A percentile compares a stretch with the other conserved stretches of the same genome.
Conservation (phyloP, 2,797 vertebrate genomes). For the Helarctos malayanus region DNA sequence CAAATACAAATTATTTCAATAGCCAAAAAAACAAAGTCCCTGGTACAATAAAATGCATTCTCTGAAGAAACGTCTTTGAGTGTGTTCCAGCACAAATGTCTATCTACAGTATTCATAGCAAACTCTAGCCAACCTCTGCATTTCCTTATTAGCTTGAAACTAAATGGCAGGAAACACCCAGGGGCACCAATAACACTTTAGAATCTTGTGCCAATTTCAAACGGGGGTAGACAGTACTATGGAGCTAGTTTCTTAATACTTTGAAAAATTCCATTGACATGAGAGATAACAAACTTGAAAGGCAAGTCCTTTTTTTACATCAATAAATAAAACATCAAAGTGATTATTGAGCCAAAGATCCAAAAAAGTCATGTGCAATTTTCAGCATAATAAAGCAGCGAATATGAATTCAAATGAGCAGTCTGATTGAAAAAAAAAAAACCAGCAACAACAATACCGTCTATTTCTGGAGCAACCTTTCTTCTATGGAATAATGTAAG, state of each 20-base stretch:
- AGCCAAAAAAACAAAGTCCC: constrained; percentile 66
- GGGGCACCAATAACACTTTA: constrained; percentile 77
- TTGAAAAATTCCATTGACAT: constrained; percentile 74
- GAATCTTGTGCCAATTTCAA: constrained; percentile 76
- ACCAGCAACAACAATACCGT: not conserved
- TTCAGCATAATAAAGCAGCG: constrained; percentile 65
- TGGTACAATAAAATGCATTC: constrained; percentile 57
- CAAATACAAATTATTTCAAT: constrained; percentile 69
- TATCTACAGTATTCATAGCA: constrained; percentile 59
- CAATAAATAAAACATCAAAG: constrained; percentile 84
- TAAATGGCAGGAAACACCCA: constrained; percentile 83
- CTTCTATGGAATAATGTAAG: not conserved
- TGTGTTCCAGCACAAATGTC: constrained; percentile 70
- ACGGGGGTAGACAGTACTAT: constrained; percentile 48
- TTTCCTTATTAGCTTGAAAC: constrained; percentile 82
- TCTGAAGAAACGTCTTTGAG: constrained; percentile 69
- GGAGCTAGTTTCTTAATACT: constrained; percentile 71
- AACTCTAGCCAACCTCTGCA: constrained; percentile 69
- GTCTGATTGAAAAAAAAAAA: not conserved
- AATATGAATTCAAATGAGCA: constrained; percentile 67
- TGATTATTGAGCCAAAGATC: constrained; percentile 64
- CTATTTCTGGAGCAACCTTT: constrained; percentile 11
- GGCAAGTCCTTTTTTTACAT: constrained; percentile 59
- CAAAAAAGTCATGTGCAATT: constrained; percentile 67
- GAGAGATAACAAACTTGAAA: constrained; percentile 73